Evolutionary conservation across 92 coral and sea anemone species (phyloP).

Genomic region (Palythoa grandiflora): DNA sequence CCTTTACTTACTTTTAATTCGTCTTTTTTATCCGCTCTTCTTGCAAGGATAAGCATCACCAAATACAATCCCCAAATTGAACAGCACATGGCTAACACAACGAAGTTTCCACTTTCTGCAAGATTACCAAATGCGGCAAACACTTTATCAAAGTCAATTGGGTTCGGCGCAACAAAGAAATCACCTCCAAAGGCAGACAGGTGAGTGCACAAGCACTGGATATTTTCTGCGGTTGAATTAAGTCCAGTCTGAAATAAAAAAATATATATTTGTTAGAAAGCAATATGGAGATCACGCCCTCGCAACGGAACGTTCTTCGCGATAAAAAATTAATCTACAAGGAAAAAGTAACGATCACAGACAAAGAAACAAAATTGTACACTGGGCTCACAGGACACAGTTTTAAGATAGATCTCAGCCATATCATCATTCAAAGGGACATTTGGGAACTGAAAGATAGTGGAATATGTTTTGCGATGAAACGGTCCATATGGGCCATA

Average conservation of each 20-base stretch:
- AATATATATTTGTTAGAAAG: neutral
- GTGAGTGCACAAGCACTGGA: constrained; percentile 88
- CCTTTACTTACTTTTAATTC: constrained; percentile 60
- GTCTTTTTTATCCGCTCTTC: constrained; percentile 82
- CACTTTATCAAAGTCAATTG: constrained; percentile 91
- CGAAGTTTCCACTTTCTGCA: constrained; percentile 81
- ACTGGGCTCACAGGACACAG: too few species aligned
- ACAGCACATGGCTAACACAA: constrained; percentile 82
- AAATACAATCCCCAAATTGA: constrained; percentile 71
- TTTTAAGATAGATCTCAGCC: too few species aligned
- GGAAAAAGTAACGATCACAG: too few species aligned
- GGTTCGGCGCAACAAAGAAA: constrained; percentile 94
- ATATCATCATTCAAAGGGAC: too few species aligned
- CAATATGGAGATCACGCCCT: neutral
- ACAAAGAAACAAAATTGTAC: too few species aligned
- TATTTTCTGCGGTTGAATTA: constrained; percentile 33
- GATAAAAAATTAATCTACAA: too few species aligned
- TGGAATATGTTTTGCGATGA: too few species aligned
- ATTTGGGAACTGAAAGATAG: too few species aligned
- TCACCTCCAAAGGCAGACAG: constrained; percentile 96
- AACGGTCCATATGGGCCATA: too few species aligned
- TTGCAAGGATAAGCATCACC: constrained; percentile 79
- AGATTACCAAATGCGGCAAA: constrained; percentile 75
- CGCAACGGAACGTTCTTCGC: too few species aligned
- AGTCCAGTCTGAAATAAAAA: constrained; percentile 23